Evolutionary conservation across 2,113 vertebrate species (phyloP), one percentile per base, ranked within the genome.

Genomic region (Macaca fascicularis): DNA sequence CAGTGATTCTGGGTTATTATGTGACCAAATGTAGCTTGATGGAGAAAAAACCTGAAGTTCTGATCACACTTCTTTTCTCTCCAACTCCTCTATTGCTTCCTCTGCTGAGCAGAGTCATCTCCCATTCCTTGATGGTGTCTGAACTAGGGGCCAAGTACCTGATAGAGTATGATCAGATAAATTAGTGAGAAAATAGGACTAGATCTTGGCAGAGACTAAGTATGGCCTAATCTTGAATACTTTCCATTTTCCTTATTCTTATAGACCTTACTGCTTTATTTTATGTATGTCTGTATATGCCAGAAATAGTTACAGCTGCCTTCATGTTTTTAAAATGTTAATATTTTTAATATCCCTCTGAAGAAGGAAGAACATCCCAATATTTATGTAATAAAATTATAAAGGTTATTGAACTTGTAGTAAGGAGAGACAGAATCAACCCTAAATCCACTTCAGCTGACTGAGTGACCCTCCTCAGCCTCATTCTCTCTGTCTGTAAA

Each of bases 1-100:
- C 35, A 76, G 55, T 17, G 3, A 74, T 23, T 13, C 11, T 10
- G 16, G 9, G 2, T 43, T 52, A 50, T 40, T 0, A 0, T 11
- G 27, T 8, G 27, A 59, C 10, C 35, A 67, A 48, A 52, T 19
- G 10, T 8, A 74, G 1, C 25, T 74, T 25, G 32, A 6, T 4
- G 6, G 3, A 75, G 32, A 50, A 55, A 10, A 72, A 35, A 72
- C n/a, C 8, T 23, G 16, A 32, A 45, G 14, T 4, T 70, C 48
- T 87, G 43, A 8, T 12, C 19, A 30, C 10, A 1, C 5, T 11
- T 57, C 19, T 32, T 30, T 70, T 8, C 27, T 74, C 0, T 1
- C 13, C 16, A 74, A 1, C 0, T 45, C 43, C 20, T 2, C n/a
- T 3, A 13, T 14, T 12, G 9, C 6, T 35, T 91, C 72, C 19